Base-by-base conservation (phyloP, 2,113 vertebrate genomes). In the Atrichornis clamosus region DNA sequence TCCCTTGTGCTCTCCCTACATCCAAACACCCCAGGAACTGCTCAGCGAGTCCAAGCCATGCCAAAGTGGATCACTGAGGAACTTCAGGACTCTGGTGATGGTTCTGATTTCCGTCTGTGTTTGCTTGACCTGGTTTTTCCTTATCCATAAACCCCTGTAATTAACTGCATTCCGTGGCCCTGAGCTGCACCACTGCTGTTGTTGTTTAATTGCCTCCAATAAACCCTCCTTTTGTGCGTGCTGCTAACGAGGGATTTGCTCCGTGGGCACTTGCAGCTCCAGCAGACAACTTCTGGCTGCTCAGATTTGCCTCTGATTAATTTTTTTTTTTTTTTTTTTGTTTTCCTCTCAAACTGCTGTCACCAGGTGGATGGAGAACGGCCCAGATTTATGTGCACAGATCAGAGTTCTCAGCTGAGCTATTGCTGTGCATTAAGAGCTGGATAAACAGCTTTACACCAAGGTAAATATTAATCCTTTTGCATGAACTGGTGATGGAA, bases 391-490 rank as follows among this genome's bases (percentile, higher is more conserved):
- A 47, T 56, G 70, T 37, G 77, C 85, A 63, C 16, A 69, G 84
- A 89, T 70, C 76, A 44, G 91, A 90, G 83, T 76, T 90, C 92
- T 76, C 80, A 60, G 75, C 53, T 89, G 93, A 96, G 89, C 81
- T 75, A 21, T 74, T 55, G 86, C 92, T 62, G 90, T 63, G 74
- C 53, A n/a, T 94, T 93, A 83, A 75, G 82, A 90, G 82, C 95
- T 95, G 83, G 79, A 80, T 93, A 96, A 98, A 98, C 89, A 93
- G 87, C 87, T 97, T 96, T 93, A 94, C 86, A 91, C 59, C 91
- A 84, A 96, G 94, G 93, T 85, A 97, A 93, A 91, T 95, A 97
- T 96, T 91, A 95, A 96, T 91, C 90, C 80, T 72, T 86, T 93
- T 87, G 72, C 44, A 67, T 69, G 80, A 85, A 92, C 50, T 21